Evolutionary conservation across 2,797 vertebrate genomes (phyloP).

Genomic region (Cryptoblepharus egeriae): DNA sequence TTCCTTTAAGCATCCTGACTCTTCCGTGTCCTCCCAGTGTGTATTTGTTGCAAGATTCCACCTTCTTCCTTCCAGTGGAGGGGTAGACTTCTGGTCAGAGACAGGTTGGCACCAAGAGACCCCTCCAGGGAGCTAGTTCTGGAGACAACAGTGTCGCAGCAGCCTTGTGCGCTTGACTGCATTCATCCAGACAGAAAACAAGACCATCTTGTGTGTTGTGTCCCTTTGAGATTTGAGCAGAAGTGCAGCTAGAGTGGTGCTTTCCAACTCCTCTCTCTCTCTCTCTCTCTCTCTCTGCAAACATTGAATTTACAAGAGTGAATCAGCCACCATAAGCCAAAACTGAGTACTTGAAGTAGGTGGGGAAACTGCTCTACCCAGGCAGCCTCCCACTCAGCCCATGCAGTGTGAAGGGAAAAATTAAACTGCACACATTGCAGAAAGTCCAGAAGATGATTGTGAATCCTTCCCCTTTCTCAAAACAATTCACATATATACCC

Average conservation of each 20-base stretch:
- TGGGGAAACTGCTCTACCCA: background rate
- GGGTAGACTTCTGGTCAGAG: slow-evolving; percentile 40
- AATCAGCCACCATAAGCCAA: background rate
- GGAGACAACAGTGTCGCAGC: slow-evolving; percentile 33
- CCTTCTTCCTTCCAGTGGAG: background rate
- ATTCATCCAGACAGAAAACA: slow-evolving; percentile 48
- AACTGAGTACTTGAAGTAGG: background rate
- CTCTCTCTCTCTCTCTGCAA: background rate
- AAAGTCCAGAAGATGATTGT: background rate
- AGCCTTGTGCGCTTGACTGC: slow-evolving; percentile 12
- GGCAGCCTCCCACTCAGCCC: too few relatives aligned
- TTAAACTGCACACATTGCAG: background rate
- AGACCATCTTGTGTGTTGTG: slow-evolving; percentile 55
- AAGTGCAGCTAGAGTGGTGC: background rate
- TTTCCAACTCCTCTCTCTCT: background rate
- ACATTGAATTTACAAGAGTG: background rate
- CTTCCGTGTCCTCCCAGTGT: background rate
- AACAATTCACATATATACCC: background rate
- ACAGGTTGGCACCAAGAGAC: slow-evolving; percentile 9
- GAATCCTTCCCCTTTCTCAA: background rate
- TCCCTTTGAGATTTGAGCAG: slow-evolving; percentile 48
- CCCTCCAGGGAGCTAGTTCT: slow-evolving; percentile 44
- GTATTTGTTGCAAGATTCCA: background rate
- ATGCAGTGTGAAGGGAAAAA: background rate
- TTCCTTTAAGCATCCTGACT: background rate